phyloP scores from a whole-genome alignment of 2,113 vertebrate genomes.

The Mormoops blainvillei region DNA sequence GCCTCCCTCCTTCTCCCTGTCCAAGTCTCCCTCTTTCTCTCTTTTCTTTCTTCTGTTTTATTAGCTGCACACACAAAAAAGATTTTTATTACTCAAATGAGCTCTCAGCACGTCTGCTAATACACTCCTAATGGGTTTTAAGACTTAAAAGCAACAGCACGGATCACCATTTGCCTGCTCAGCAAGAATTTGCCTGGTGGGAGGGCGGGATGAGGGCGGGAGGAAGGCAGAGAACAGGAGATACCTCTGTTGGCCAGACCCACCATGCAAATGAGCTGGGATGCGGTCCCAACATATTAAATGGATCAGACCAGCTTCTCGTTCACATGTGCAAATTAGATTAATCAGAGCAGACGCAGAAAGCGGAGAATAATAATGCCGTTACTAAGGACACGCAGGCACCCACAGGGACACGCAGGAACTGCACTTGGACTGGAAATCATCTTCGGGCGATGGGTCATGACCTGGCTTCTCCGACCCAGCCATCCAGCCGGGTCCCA shows the following conservation, averaged over 20 bases:
- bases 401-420: background rate
- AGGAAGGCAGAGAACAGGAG: slow-evolving; percentile 47
- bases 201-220: slow-evolving; percentile 32
- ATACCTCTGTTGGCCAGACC: slow-evolving; percentile 71
- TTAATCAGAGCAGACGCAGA: slow-evolving; percentile 72
- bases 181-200: slow-evolving; percentile 74
- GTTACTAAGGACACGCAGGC: slow-evolving; percentile 39
- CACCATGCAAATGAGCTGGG: slow-evolving; percentile 74
- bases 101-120: slow-evolving; percentile 82
- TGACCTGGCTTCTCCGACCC: background rate
- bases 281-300: slow-evolving; percentile 69
- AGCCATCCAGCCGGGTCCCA: background rate
- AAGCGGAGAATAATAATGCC: slow-evolving; percentile 66
- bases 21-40: background rate
- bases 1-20: background rate
- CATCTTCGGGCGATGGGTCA: background rate
- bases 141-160: slow-evolving; percentile 81
- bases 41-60: slow-evolving; percentile 62
- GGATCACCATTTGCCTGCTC: slow-evolving; percentile 83
- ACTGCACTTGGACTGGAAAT: background rate
- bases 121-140: slow-evolving; percentile 85
- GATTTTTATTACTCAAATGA: slow-evolving; percentile 82
- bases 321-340: slow-evolving; percentile 82
- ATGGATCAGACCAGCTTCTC: slow-evolving; percentile 60
- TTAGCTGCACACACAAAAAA: slow-evolving; percentile 68